Percentiles rank a stretch among this genome's conserved stretches.
Evolutionary conservation across 2,797 vertebrate genomes (phyloP).

Genomic region (Poecilia wingei): DNA sequence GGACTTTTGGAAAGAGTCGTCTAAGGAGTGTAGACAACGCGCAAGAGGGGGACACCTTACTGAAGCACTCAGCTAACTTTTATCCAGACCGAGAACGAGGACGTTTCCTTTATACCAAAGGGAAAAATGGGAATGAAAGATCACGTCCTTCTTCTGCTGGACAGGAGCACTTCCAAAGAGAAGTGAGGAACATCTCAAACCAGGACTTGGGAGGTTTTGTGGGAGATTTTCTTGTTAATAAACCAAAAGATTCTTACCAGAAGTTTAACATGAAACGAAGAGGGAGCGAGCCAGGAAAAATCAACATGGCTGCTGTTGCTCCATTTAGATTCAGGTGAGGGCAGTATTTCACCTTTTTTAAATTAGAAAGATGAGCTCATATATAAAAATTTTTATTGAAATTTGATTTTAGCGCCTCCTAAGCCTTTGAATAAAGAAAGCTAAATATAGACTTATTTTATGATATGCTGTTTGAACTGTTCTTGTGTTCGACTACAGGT

Average conservation of each 20-base stretch:
- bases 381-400: background rate
- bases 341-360: slow-evolving; percentile 48
- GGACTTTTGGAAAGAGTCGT: slow-evolving; percentile 73
- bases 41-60: slow-evolving; percentile 17
- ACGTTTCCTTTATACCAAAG: slow-evolving; percentile 39
- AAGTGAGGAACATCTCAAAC: slow-evolving; percentile 48
- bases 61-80: slow-evolving; percentile 24
- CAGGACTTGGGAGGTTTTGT: slow-evolving; percentile 33
- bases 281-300: slow-evolving; percentile 75
- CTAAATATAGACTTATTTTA: background rate
- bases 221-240: slow-evolving; percentile 28
- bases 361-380: background rate
- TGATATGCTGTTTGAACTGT: background rate
- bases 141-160: slow-evolving; percentile 37
- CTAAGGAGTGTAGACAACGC: slow-evolving; percentile 72
- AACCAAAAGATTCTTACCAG: slow-evolving; percentile 36
- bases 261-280: slow-evolving; percentile 44
- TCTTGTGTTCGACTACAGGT: slow-evolving; percentile 51
- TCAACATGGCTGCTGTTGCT: slow-evolving; percentile 87
- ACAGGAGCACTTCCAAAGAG: slow-evolving; percentile 48
- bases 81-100: slow-evolving; percentile 37
- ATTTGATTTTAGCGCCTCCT: background rate
- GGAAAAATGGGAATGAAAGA: slow-evolving; percentile 73
- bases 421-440: background rate
- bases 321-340: slow-evolving; percentile 92